A percentile compares a stretch with the other conserved stretches of the same genome.
Evolutionary conservation across 2,888 invertebrate species (phyloP).

Genomic region (Megaustenia siamemsis): DNA sequence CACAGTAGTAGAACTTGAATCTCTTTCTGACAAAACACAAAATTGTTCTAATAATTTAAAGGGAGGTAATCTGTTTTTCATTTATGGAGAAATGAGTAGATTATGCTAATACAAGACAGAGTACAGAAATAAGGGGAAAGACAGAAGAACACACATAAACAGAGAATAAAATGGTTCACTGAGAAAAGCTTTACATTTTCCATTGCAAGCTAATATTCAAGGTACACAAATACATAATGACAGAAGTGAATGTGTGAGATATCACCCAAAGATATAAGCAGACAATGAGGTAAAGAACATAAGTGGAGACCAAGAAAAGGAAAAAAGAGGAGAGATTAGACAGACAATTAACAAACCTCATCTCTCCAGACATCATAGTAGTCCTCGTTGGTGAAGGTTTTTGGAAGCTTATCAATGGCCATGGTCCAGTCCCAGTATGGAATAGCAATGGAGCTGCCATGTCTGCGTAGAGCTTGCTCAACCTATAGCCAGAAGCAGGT

Average conservation of each 20-base stretch:
- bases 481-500: constrained; percentile 34
- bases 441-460: constrained; percentile 56
- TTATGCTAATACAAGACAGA: not conserved
- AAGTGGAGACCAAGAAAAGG: not conserved
- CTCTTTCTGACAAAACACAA: not conserved
- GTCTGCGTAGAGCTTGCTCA: constrained; percentile 56
- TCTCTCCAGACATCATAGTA: constrained; percentile 60
- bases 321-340: not conserved
- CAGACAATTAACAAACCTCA: constrained; percentile 38
- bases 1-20: not conserved
- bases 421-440: constrained; percentile 65
- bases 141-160: not conserved
- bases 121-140: not conserved
- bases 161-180: too few species aligned
- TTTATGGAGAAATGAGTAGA: not conserved
- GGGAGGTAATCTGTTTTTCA: not conserved
- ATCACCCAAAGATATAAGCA: too few species aligned
- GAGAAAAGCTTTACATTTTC: too few species aligned
- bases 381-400: constrained; percentile 51
- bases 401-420: constrained; percentile 53
- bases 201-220: too few species aligned
- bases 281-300: not conserved
- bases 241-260: not conserved
- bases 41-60: not conserved
- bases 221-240: not conserved